Percentiles rank a stretch among this genome's conserved stretches.
Conservation (phyloP, 2,888 invertebrate species). For the Parnassius apollo region DNA sequence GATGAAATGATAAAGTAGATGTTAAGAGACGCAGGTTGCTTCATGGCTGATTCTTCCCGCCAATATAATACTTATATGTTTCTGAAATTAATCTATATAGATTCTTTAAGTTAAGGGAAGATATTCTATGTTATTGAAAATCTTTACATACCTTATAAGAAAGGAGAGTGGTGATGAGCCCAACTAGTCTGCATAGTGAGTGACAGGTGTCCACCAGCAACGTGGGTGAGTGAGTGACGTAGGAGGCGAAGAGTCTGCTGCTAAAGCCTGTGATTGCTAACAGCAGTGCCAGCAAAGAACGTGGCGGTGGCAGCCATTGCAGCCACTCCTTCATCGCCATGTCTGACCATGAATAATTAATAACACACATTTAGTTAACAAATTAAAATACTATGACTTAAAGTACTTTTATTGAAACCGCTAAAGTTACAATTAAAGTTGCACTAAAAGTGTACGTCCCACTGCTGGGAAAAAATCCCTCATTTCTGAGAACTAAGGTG, state of each 20-base stretch:
- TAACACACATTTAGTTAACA: too few species aligned
- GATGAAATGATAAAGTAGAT: too few species aligned
- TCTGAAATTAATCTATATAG: too few species aligned
- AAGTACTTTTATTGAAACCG: too few species aligned
- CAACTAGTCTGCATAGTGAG: conserved; percentile 95
- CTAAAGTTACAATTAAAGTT: too few species aligned
- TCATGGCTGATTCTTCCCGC: too few species aligned
- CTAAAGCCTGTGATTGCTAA: conserved; percentile 89
- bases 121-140: background rate
- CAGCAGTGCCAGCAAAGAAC: conserved; percentile 87
- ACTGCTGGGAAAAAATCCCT: too few species aligned
- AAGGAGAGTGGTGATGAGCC: conserved; percentile 81
- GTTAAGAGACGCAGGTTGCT: too few species aligned
- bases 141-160: conserved; percentile 61
- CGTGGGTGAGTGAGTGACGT: conserved; percentile 94
- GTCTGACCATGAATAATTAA: background rate
- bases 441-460: too few species aligned
- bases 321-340: conserved; percentile 92
- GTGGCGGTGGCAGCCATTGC: conserved; percentile 86
- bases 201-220: conserved; percentile 96
- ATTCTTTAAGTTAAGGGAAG: background rate
- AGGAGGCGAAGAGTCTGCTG: conserved; percentile 91
- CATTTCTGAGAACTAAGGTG: too few species aligned
- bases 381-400: too few species aligned
- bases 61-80: too few species aligned